Evolutionary conservation across 2,797 vertebrate genomes (phyloP).

Genomic region (Okamejei kenojei): DNA sequence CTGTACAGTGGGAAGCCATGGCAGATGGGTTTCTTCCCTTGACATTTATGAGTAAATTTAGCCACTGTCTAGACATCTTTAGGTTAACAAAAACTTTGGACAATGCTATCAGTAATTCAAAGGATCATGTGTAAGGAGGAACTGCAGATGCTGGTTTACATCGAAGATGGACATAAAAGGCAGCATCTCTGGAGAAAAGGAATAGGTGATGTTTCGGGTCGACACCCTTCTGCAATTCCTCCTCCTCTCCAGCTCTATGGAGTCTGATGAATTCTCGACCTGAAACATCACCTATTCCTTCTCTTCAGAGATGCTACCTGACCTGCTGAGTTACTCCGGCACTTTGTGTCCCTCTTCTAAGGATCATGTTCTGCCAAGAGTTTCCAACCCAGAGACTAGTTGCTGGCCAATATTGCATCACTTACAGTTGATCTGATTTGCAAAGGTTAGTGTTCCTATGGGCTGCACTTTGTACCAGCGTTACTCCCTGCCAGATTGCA

Average conservation of each 20-base stretch:
- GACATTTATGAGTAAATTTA: neutral
- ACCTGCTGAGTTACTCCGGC: too few relatives aligned
- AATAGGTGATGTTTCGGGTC: too few relatives aligned
- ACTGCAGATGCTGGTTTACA: too few relatives aligned
- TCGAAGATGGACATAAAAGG: too few relatives aligned
- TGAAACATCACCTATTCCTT: too few relatives aligned
- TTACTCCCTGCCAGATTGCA: too few relatives aligned
- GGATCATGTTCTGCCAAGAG: neutral
- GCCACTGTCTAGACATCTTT: neutral
- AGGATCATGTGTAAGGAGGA: neutral
- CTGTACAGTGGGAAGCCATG: neutral
- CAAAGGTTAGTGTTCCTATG: neutral
- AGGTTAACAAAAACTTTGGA: neutral
- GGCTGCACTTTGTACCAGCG: too few relatives aligned
- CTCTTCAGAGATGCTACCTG: too few relatives aligned
- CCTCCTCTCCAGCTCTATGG: too few relatives aligned
- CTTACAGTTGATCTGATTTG: neutral
- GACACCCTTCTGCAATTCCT: too few relatives aligned
- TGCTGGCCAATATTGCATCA: neutral
- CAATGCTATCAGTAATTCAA: neutral
- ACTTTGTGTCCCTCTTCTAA: neutral
- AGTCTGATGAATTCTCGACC: too few relatives aligned
- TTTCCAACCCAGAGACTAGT: neutral
- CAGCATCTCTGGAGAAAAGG: too few relatives aligned
- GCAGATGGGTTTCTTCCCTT: neutral